These are phyloP conservation scores for Ophthalmotilapia sp. DNA, from an alignment of 2,113 vertebrate species.

Conservation along the genomic window DNA sequence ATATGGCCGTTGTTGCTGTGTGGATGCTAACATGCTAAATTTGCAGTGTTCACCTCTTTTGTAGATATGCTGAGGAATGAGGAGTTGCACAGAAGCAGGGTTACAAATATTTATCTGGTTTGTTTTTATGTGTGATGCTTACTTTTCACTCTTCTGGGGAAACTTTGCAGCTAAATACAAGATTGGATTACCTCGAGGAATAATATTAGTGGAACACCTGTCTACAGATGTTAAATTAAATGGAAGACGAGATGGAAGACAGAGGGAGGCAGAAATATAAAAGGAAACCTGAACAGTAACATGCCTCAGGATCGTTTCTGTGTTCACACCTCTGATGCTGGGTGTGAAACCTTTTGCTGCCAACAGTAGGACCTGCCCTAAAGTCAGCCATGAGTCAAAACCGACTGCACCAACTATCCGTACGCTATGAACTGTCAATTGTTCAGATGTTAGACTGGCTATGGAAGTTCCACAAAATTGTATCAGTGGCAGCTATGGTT, in stretches of 20 bases:
- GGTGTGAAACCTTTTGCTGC: not conserved
- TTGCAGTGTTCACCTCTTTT: not conserved
- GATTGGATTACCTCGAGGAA: not conserved
- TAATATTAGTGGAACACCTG: not conserved
- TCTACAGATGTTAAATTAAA: not conserved
- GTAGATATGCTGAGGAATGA: not conserved
- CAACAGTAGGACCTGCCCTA: not conserved
- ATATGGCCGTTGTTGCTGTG: no score
- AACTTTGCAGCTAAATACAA: not conserved
- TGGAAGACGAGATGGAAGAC: not conserved
- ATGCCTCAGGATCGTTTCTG: not conserved
- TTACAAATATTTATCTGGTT: not conserved
- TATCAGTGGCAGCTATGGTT: not conserved
- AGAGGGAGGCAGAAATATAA: not conserved
- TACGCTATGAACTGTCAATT: not conserved
- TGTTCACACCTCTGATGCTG: not conserved
- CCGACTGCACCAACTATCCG: not conserved
- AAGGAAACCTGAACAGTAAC: not conserved
- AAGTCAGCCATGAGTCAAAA: not conserved
- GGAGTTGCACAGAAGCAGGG: not conserved
- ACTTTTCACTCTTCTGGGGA: not conserved
- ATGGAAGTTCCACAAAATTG: not conserved
- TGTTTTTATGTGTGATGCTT: not conserved
- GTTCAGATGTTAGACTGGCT: not conserved
- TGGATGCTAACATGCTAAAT: not conserved